Evolutionary conservation across 2,113 vertebrate species (phyloP).

Genomic region (Gallinago media): DNA sequence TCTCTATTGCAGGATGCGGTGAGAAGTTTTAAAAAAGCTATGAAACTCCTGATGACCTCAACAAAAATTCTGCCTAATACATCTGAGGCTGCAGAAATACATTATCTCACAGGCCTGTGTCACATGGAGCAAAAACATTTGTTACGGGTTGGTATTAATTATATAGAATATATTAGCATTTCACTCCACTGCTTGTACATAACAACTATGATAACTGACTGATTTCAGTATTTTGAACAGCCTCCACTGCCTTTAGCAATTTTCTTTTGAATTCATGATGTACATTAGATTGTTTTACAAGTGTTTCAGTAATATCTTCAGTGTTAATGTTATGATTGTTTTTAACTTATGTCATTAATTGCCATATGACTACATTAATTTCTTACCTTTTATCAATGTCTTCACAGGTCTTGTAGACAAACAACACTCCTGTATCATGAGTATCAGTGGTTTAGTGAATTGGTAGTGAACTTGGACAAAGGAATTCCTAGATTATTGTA

Average conservation of each 20-base stretch:
- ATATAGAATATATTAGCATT: background rate
- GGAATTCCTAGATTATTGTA: background rate
- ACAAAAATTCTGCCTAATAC: background rate
- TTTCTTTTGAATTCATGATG: background rate
- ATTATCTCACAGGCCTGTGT: constrained; percentile 79
- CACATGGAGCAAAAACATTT: constrained; percentile 73
- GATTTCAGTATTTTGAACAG: background rate
- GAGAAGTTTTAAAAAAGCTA: constrained; percentile 69
- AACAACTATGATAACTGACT: background rate
- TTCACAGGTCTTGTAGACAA: background rate
- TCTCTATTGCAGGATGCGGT: constrained; percentile 75
- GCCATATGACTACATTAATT: background rate
- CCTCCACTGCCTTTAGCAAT: background rate
- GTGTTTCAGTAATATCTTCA: background rate
- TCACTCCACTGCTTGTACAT: background rate
- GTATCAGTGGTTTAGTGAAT: background rate
- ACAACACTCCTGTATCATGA: background rate
- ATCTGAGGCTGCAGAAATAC: constrained; percentile 69
- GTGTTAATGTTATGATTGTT: background rate
- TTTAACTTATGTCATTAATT: background rate
- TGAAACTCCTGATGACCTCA: constrained; percentile 51
- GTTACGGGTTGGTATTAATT: constrained; percentile 58
- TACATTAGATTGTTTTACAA: background rate
- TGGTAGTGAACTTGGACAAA: background rate
- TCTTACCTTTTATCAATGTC: background rate